Evolutionary conservation across 2,888 invertebrate genomes (phyloP).

Genomic region (Hedya salicella): DNA sequence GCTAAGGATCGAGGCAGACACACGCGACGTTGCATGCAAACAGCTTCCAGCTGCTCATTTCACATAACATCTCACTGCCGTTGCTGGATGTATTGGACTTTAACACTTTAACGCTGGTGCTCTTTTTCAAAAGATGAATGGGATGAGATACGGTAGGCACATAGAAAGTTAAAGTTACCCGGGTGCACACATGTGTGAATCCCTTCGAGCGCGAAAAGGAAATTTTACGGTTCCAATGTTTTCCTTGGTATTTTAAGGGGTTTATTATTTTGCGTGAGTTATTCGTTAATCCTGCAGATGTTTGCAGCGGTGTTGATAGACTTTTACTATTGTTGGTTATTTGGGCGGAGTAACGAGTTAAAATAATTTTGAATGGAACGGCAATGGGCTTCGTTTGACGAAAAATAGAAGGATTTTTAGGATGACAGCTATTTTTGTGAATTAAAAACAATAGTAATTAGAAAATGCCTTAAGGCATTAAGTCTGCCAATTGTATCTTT

Average conservation of each 20-base stretch:
- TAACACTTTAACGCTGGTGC: not conserved
- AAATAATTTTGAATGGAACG: not conserved
- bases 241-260: constrained; percentile 13
- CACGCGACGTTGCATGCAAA: constrained; percentile 8
- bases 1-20: constrained; percentile 15
- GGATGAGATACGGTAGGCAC: not conserved
- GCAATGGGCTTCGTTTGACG: too few species aligned
- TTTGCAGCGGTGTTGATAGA: too few species aligned
- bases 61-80: not conserved
- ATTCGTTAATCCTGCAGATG: constrained; percentile 14
- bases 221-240: constrained; percentile 27
- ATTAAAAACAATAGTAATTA: too few species aligned
- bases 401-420: too few species aligned
- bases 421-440: too few species aligned
- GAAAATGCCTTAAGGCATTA: too few species aligned
- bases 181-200: constrained; percentile 31
- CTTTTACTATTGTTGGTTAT: not conserved
- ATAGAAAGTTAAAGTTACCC: not conserved
- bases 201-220: constrained; percentile 22
- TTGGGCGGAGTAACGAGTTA: not conserved
- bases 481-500: too few species aligned
- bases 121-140: not conserved
- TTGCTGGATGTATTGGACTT: not conserved
- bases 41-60: not conserved
- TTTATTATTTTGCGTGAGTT: constrained; percentile 24